Percentiles rank a stretch among this genome's conserved stretches.
Conservation (phyloP, 2,113 vertebrate genomes). For the Channa maculata region DNA sequence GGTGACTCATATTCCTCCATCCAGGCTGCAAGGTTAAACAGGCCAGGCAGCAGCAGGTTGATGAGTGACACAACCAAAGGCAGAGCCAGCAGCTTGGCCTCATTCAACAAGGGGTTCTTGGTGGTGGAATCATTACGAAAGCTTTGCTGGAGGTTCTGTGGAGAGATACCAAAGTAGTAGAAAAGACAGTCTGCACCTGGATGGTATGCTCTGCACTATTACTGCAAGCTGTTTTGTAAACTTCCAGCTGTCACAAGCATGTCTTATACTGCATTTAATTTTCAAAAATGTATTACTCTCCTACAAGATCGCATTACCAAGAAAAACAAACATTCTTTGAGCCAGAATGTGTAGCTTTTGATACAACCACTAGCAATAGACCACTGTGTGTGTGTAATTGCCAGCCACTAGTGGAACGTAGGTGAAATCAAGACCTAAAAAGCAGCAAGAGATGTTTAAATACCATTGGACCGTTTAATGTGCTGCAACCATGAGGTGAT, state of each 20-base stretch:
- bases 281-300: too few relatives aligned
- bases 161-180: neutral
- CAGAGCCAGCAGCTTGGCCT: slow-evolving; percentile 83
- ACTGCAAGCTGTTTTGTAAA: neutral
- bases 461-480: too few relatives aligned
- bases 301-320: neutral
- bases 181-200: neutral
- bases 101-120: slow-evolving; percentile 44
- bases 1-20: slow-evolving; percentile 91
- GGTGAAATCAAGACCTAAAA: too few relatives aligned
- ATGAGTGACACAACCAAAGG: slow-evolving; percentile 88
- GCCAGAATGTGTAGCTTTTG: neutral
- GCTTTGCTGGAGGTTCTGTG: slow-evolving; percentile 34
- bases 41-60: slow-evolving; percentile 85
- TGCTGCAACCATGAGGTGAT: too few relatives aligned
- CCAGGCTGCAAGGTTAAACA: slow-evolving; percentile 86
- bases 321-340: neutral
- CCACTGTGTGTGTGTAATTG: too few relatives aligned
- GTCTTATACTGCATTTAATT: neutral
- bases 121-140: rapidly evolving
- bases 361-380: too few relatives aligned
- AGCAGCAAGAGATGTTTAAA: too few relatives aligned
- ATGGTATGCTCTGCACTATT: neutral
- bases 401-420: too few relatives aligned
- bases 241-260: neutral